phyloP scores from a whole-genome alignment of 1,140 invertebrate species.

The Caenorhabditis elegans region WBcel235 BX284605.5:11907501-11908000 shows the following conservation, averaged over 20 bases:
- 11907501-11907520: constrained; percentile 81
- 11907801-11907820: constrained; percentile 87
- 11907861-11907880: constrained; percentile 84
- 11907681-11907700: constrained; percentile 69
- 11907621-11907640: constrained; percentile 77
- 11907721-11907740: constrained; percentile 46
- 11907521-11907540: constrained; percentile 74
- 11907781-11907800: constrained; percentile 76
- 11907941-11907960: constrained; percentile 46
- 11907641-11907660: constrained; percentile 73
- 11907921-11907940: constrained; percentile 49
- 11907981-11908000: constrained; percentile 35
- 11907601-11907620: constrained; percentile 80
- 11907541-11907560: constrained; percentile 87
- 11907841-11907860: constrained; percentile 80
- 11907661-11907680: constrained; percentile 78
- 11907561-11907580: constrained; percentile 86
- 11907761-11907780: constrained; percentile 56
- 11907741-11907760: constrained; percentile 50
- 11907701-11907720: constrained; percentile 50
- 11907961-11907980: constrained; percentile 44
- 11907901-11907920: constrained; percentile 58
- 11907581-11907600: constrained; percentile 83
- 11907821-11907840: constrained; percentile 77
- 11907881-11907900: constrained; percentile 88